Evolutionary conservation across 92 coral and sea anemone species (phyloP), one percentile per base, ranked within the genome.

Genomic region (Epizoanthus rinbou): DNA sequence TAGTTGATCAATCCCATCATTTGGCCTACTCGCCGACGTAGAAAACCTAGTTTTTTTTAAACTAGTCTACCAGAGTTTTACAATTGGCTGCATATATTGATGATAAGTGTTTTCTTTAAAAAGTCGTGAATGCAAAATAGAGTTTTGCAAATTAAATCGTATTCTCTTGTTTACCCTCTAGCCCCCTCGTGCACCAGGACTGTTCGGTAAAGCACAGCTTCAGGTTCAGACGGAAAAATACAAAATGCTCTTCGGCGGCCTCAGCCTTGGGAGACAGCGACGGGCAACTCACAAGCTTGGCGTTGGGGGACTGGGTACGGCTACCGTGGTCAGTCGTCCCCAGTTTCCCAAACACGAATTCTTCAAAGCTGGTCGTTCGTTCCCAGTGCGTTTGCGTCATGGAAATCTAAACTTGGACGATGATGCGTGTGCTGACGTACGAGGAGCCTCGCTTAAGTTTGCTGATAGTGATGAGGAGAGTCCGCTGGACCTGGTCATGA

Each of bases 211-310:
- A 19, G 74, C 85, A 11, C 88, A 91, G 71, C 65, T 93, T 62
- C 62, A 75, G 35, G 74, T 78, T 17, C 69, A 90, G 59, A 75
- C 86, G 19, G 78, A 75, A 9, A 91, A 89, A 58, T 80, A 89
- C 82, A 85, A 91, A 73, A 73, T 78, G 28, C 74, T 70, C 4
- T 95, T 95, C 59, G 94, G 92, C 19, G 85, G 78, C 33, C 73
- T 70, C 74, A 87, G 93, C 35, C 85, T 91, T 3, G 21, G 58
- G 0, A 68, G 74, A 22, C 91, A 85, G 43, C 76, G 86, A 64
- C 90, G 95, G 15, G 90, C 92, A 16, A 93, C 95, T 18, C 98
- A 94, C 69, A 52, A 92, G 1, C 67, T 68, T 64, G 93, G 95
- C 2, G 89, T 87, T 9, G 98, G 93, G 2, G 95, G 89, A 0